Evolutionary conservation across 2,888 invertebrate genomes (phyloP).

Genomic region (Parelbella ahira): DNA sequence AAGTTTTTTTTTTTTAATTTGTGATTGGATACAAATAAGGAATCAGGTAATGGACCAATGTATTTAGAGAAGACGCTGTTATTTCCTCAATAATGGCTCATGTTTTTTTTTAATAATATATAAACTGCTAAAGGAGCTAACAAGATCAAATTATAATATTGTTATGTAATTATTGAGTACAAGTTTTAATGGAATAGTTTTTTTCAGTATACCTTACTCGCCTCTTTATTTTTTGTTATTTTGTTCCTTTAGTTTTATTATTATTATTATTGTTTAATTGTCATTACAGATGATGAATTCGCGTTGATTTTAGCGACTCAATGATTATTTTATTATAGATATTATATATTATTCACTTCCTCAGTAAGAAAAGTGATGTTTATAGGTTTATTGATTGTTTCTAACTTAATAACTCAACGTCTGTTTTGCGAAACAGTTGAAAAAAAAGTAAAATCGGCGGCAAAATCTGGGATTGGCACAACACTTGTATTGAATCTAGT

Average conservation of each 20-base stretch:
- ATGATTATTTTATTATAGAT: slow-evolving; percentile 53
- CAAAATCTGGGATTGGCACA: slow-evolving; percentile 59
- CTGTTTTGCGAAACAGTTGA: slow-evolving; percentile 38
- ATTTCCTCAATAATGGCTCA: slow-evolving; percentile 58
- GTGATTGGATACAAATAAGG: slow-evolving; percentile 42
- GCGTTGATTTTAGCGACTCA: slow-evolving; percentile 56
- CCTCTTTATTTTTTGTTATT: slow-evolving; percentile 74
- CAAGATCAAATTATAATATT: slow-evolving; percentile 79
- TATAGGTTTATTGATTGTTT: slow-evolving; percentile 43
- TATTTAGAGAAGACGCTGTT: slow-evolving; percentile 58
- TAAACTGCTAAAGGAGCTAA: slow-evolving; percentile 63
- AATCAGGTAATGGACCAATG: slow-evolving; percentile 70
- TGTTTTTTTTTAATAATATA: slow-evolving; percentile 53
- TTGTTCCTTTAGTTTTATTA: slow-evolving; percentile 79
- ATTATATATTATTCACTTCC: slow-evolving; percentile 67
- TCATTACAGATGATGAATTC: slow-evolving; percentile 56
- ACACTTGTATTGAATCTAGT: slow-evolving; percentile 73
- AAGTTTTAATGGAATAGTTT: slow-evolving; percentile 76
- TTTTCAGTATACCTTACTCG: slow-evolving; percentile 75
- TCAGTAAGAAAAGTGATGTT: slow-evolving; percentile 63
- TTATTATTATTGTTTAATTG: slow-evolving; percentile 74
- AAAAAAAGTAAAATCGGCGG: slow-evolving; percentile 57
- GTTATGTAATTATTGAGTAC: slow-evolving; percentile 80
- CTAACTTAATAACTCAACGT: slow-evolving; percentile 19
- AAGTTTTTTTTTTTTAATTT: slow-evolving; percentile 39